Conservation (phyloP, 2,797 vertebrate genomes). For the Loriculus beryllinus region DNA sequence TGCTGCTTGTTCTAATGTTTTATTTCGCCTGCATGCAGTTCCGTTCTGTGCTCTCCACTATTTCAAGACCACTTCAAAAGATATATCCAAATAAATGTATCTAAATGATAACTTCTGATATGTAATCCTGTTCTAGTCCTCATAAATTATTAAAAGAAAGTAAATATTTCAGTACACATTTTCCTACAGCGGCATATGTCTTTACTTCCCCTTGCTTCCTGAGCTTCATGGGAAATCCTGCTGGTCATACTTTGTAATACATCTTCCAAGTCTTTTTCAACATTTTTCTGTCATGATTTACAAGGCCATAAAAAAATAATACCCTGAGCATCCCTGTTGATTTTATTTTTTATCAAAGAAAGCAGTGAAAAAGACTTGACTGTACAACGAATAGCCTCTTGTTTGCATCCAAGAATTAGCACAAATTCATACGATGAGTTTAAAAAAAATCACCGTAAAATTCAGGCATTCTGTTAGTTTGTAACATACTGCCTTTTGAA, state of each 20-base stretch:
- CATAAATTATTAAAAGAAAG: not conserved
- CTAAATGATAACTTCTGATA: not conserved
- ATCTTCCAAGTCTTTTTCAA: not conserved
- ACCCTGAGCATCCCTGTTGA: not conserved
- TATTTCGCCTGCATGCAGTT: not conserved
- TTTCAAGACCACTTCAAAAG: not conserved
- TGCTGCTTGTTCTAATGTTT: not conserved
- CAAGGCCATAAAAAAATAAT: not conserved
- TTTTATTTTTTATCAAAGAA: not conserved
- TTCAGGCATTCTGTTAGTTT: not conserved
- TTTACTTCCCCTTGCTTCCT: accelerated
- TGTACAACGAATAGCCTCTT: not conserved
- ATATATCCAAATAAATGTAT: not conserved
- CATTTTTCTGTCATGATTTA: not conserved
- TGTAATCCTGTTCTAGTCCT: not conserved
- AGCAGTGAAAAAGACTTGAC: not conserved
- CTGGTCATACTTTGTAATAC: not conserved
- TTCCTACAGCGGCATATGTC: not conserved
- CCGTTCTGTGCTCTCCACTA: not conserved
- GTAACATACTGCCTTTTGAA: not conserved
- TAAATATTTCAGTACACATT: not conserved
- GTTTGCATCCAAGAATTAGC: not conserved
- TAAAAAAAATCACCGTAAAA: not conserved
- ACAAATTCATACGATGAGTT: not conserved
- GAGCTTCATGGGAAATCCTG: not conserved